A percentile compares a stretch with the other conserved stretches of the same genome.
Evolutionary conservation across 2,888 invertebrate species (phyloP).

Genomic region (Campaea margaritaria): DNA sequence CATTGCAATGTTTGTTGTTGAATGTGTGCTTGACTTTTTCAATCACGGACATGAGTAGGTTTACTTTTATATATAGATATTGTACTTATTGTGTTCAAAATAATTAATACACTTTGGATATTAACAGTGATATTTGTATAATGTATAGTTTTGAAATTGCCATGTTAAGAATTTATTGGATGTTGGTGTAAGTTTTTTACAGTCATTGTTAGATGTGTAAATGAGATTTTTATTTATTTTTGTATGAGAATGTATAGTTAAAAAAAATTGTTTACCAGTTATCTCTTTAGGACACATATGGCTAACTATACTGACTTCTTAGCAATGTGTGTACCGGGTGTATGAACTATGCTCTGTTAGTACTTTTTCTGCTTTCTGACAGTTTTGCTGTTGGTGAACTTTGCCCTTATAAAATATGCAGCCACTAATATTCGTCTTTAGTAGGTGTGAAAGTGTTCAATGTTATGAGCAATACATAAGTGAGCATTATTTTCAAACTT

Average conservation of each 20-base stretch:
- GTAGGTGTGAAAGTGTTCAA: too few species aligned
- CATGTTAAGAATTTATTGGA: constrained; percentile 24
- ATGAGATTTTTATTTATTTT: background rate
- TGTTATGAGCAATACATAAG: too few species aligned
- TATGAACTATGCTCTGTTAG: too few species aligned
- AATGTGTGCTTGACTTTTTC: background rate
- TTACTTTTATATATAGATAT: constrained; percentile 7
- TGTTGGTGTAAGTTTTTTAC: constrained; percentile 10
- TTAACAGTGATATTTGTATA: constrained; percentile 21
- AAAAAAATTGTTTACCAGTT: background rate
- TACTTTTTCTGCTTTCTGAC: too few species aligned
- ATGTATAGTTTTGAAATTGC: constrained; percentile 11
- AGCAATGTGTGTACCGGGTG: too few species aligned
- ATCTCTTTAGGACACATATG: too few species aligned
- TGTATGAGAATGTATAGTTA: background rate
- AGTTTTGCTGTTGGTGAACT: too few species aligned
- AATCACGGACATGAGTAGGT: background rate
- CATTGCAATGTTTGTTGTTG: background rate
- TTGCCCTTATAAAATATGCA: too few species aligned
- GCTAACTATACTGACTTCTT: too few species aligned
- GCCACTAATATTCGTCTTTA: too few species aligned
- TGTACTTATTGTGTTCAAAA: constrained; percentile 16
- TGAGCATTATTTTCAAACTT: too few species aligned
- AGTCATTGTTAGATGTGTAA: background rate
- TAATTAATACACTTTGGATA: constrained; percentile 4